A percentile compares a stretch with the other conserved stretches of the same genome.
Evolutionary conservation across 2,797 vertebrate genomes (phyloP).

Genomic region (Pseudotriccus pelzelni): DNA sequence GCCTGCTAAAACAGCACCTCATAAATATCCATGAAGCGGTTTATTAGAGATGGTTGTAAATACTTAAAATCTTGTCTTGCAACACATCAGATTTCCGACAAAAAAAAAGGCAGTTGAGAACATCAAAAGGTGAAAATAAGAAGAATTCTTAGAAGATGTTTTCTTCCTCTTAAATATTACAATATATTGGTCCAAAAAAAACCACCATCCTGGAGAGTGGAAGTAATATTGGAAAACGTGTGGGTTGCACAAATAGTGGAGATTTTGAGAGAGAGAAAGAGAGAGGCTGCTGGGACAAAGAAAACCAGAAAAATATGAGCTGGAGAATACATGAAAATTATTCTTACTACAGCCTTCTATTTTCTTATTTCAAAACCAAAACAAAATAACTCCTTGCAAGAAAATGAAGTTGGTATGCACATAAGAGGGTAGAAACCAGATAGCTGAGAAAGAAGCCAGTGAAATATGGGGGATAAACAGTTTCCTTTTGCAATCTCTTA

Average conservation of each 20-base stretch:
- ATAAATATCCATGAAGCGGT: conserved; percentile 81
- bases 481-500: neutral
- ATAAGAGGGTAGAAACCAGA: neutral
- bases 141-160: conserved; percentile 23
- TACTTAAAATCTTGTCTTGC: conserved; percentile 78
- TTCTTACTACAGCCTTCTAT: neutral
- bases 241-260: neutral
- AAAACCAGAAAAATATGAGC: neutral
- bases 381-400: neutral
- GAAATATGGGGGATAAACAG: neutral
- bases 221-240: neutral
- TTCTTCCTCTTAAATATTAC: conserved; percentile 17
- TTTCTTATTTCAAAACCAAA: conserved; percentile 9
- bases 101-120: conserved; percentile 24
- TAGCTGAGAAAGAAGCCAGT: neutral
- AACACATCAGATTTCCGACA: conserved; percentile 64
- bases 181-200: neutral
- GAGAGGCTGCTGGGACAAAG: neutral
- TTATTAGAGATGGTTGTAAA: conserved; percentile 80
- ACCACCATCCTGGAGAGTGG: neutral
- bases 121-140: conserved; percentile 59
- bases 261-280: neutral
- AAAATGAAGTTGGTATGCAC: neutral
- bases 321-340: neutral
- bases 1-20: conserved; percentile 74